These are phyloP conservation scores for Panagrolaimus sp. DNA, from an alignment of 1,140 invertebrate species.

Conservation along the genomic window DNA sequence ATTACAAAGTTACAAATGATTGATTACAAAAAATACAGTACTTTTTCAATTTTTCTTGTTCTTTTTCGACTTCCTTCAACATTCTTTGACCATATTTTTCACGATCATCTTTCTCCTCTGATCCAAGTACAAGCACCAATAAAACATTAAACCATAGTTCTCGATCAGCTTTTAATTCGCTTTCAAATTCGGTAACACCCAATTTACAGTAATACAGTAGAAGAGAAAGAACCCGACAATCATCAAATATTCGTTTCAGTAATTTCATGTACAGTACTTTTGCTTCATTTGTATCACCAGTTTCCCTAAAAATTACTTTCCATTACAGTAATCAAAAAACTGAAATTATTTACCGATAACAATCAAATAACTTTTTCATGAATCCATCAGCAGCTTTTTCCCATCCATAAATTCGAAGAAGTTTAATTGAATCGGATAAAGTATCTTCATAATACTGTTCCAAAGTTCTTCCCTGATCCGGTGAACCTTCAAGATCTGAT, in stretches of 20 bases:
- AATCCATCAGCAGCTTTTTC: constrained; percentile 11
- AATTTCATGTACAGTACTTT: background rate
- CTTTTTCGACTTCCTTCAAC: no score
- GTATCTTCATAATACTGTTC: constrained; percentile 9
- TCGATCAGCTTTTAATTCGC: background rate
- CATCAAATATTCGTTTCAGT: background rate
- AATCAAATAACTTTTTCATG: background rate
- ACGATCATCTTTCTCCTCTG: background rate
- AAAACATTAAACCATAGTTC: background rate
- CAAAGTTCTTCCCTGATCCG: background rate
- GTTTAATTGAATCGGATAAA: background rate
- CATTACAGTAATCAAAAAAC: background rate
- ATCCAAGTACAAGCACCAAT: background rate
- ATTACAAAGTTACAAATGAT: background rate
- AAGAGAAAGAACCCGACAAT: background rate
- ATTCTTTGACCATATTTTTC: no score
- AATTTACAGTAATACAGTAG: background rate
- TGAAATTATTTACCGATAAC: constrained; percentile 3
- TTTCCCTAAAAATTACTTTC: background rate
- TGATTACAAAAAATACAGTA: no score
- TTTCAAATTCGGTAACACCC: background rate
- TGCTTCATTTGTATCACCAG: background rate
- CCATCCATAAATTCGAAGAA: background rate
- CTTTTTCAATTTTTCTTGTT: no score
- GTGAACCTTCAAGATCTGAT: background rate